Percentiles rank a stretch among this genome's conserved stretches.
phyloP scores from a whole-genome alignment of 2,797 vertebrate genomes.

The Micromesistius poutassou region DNA sequence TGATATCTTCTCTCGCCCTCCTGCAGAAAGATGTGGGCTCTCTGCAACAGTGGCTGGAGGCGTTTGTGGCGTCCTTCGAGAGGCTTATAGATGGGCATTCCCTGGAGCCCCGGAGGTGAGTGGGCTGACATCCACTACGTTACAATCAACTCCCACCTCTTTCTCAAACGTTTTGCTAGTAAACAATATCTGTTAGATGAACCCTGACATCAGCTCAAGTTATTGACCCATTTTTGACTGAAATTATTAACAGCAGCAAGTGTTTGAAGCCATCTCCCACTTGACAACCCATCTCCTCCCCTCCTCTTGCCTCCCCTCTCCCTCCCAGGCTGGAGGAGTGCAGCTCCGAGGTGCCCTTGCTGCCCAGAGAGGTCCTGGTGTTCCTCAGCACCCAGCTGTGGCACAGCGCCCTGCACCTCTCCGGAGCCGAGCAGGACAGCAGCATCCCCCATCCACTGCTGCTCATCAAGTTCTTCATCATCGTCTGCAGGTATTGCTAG shows the following conservation, averaged over 20 bases:
- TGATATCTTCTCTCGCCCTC: slow-evolving; percentile 22
- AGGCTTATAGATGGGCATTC: slow-evolving; percentile 85
- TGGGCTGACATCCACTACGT: neutral
- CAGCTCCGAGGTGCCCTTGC: slow-evolving; percentile 80
- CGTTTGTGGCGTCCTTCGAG: slow-evolving; percentile 86
- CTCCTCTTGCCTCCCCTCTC: neutral
- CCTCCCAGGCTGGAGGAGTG: slow-evolving; percentile 79
- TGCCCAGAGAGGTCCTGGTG: slow-evolving; percentile 82
- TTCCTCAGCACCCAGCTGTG: slow-evolving; percentile 80
- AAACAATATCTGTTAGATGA: neutral
- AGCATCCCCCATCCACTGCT: slow-evolving; percentile 80
- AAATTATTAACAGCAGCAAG: neutral
- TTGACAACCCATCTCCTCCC: too few relatives aligned
- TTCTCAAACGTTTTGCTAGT: neutral
- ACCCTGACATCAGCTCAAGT: slow-evolving; percentile 21
- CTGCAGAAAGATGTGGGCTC: slow-evolving; percentile 88
- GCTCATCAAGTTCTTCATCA: slow-evolving; percentile 91
- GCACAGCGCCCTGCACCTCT: slow-evolving; percentile 72
- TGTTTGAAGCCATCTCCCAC: neutral
- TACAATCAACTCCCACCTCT: neutral
- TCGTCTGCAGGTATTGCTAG: slow-evolving; percentile 83
- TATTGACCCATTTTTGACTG: slow-evolving; percentile 39
- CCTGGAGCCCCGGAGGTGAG: slow-evolving; percentile 86
- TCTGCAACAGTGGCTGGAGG: slow-evolving; percentile 92
- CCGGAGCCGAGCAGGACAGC: slow-evolving; percentile 46